Conservation (phyloP, 2,113 vertebrate genomes). For the Hepsetus odoe region DNA sequence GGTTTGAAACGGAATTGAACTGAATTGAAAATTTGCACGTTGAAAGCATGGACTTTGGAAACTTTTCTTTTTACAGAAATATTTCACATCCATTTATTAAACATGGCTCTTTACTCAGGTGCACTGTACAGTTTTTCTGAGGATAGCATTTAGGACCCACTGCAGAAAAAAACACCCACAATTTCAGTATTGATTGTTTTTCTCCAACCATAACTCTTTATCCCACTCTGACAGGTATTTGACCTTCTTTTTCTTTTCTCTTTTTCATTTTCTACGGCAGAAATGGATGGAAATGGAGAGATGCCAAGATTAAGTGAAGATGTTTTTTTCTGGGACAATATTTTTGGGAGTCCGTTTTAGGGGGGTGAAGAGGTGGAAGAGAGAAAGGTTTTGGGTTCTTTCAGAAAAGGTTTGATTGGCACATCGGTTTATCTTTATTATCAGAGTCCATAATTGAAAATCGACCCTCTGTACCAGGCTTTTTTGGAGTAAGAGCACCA, state of each 20-base stretch:
- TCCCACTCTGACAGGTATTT: constrained; percentile 63
- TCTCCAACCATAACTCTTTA: constrained; percentile 56
- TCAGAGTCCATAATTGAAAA: constrained; percentile 76
- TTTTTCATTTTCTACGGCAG: constrained; percentile 48
- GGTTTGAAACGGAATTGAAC: no score
- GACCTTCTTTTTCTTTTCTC: constrained; percentile 64
- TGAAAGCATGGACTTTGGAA: no score
- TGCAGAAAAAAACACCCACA: constrained; percentile 36
- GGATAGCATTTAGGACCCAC: constrained; percentile 22
- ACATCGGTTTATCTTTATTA: constrained; percentile 76
- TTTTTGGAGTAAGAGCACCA: constrained; percentile 33
- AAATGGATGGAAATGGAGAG: constrained; percentile 56
- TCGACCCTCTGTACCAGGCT: constrained; percentile 66
- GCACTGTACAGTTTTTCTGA: not conserved
- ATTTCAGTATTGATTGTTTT: constrained; percentile 59
- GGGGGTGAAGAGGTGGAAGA: constrained; percentile 44
- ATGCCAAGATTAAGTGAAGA: constrained; percentile 51
- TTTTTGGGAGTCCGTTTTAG: constrained; percentile 52
- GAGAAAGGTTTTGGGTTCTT: constrained; percentile 58
- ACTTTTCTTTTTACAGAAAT: no score
- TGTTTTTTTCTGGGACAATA: constrained; percentile 4
- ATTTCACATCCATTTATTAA: not conserved
- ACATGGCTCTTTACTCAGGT: not conserved
- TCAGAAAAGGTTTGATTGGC: constrained; percentile 68
- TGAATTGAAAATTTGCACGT: no score